Percentiles rank a stretch among this genome's conserved stretches.
phyloP scores from a whole-genome alignment of 2,113 vertebrate species.

The Scytalopus superciliaris region DNA sequence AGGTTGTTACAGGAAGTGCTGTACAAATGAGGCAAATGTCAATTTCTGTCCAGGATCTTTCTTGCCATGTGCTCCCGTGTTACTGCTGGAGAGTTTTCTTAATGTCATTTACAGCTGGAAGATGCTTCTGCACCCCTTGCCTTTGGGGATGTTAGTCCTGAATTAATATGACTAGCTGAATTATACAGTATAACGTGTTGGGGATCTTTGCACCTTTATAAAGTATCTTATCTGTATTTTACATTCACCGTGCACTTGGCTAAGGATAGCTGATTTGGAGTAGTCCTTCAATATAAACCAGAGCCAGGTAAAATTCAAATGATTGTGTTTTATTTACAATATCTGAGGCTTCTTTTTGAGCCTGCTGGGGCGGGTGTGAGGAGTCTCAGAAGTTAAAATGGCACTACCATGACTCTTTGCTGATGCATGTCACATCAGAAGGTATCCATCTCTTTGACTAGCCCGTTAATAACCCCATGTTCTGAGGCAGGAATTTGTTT shows the following conservation, averaged over 20 bases:
- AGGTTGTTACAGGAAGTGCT: neutral
- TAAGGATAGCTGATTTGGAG: neutral
- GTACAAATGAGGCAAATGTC: neutral
- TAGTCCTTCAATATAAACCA: neutral
- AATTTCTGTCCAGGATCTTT: neutral
- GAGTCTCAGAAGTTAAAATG: neutral
- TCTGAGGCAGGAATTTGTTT: neutral
- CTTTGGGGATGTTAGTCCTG: neutral
- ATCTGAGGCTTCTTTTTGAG: neutral
- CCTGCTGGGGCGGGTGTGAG: neutral
- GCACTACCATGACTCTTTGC: neutral
- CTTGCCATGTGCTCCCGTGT: neutral
- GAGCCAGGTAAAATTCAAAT: neutral
- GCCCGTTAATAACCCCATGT: neutral
- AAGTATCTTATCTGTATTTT: neutral
- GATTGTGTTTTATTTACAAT: neutral
- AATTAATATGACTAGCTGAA: neutral
- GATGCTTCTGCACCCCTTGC: neutral
- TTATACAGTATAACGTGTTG: neutral
- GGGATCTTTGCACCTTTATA: neutral
- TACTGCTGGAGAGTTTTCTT: neutral
- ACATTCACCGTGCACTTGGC: neutral
- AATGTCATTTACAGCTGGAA: neutral
- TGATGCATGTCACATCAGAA: neutral
- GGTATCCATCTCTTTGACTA: neutral